phyloP scores from a whole-genome alignment of 2,888 invertebrate genomes.

The Eledone cirrhosa region DNA sequence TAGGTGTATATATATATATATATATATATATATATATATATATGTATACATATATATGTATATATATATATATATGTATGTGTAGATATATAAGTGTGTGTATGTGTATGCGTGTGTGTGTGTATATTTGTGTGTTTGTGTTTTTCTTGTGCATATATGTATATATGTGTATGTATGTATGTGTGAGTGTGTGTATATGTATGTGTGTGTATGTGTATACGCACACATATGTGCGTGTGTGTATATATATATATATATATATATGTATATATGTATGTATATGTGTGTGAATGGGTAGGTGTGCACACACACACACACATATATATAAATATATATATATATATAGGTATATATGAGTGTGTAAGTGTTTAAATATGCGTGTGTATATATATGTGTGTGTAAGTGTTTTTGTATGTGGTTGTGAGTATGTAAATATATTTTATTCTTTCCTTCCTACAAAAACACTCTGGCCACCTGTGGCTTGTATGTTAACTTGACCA shows the following conservation, averaged over 20 bases:
- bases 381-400: no score
- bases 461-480: no score
- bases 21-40: conserved; percentile 7
- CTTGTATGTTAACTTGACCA: no score
- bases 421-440: no score
- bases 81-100: background rate
- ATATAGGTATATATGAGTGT: background rate
- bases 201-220: background rate
- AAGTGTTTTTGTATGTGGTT: no score
- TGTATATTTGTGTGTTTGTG: background rate
- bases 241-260: conserved; percentile 7
- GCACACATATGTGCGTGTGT: background rate
- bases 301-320: background rate
- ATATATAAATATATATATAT: background rate
- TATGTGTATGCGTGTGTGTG: background rate
- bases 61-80: background rate
- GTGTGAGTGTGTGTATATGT: background rate
- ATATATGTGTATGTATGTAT: background rate
- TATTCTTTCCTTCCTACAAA: no score
- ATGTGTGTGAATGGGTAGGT: background rate
- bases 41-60: background rate
- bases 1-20: background rate
- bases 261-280: background rate
- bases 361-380: no score
- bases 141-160: background rate